Percentiles rank a stretch among this genome's conserved stretches.
These are phyloP conservation scores for Pangasius sanitwongsei DNA, from an alignment of 2,797 vertebrate species.

Conservation along the genomic window DNA sequence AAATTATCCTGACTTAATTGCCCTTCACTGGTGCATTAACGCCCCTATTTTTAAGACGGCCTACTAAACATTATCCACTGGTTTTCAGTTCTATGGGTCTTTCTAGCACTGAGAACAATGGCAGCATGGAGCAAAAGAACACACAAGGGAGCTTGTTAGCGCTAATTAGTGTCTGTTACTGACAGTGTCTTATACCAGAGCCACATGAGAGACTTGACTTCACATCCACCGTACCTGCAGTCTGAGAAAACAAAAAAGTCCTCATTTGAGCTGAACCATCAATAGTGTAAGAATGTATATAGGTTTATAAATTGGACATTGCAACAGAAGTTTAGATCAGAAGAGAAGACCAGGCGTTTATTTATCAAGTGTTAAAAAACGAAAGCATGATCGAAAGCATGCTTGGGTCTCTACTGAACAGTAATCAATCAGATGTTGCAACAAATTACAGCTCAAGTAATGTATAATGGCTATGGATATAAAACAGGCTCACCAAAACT, in stretches of 20 bases:
- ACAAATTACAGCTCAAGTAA: neutral
- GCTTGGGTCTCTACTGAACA: neutral
- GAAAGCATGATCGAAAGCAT: neutral
- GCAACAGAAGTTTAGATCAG: neutral
- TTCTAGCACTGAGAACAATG: slow-evolving; percentile 30
- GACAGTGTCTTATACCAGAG: slow-evolving; percentile 62
- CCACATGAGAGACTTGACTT: slow-evolving; percentile 42
- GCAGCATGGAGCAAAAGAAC: slow-evolving; percentile 13
- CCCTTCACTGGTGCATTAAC: slow-evolving; percentile 19
- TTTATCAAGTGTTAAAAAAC: neutral
- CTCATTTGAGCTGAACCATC: neutral
- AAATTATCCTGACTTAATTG: slow-evolving; percentile 35
- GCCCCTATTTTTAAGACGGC: slow-evolving; percentile 23
- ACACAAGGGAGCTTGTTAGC: slow-evolving; percentile 62
- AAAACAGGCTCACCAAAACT: neutral
- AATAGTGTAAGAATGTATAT: neutral
- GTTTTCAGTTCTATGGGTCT: slow-evolving; percentile 1
- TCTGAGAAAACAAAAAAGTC: slow-evolving; percentile 9
- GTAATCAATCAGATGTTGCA: neutral
- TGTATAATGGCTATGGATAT: neutral
- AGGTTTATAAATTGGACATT: neutral
- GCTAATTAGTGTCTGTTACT: slow-evolving; percentile 67
- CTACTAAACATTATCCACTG: slow-evolving; percentile 12
- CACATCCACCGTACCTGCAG: neutral
- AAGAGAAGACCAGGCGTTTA: neutral